Conservation (phyloP, 1,140 invertebrate species). For the Dendrolimus kikuchii region DNA sequence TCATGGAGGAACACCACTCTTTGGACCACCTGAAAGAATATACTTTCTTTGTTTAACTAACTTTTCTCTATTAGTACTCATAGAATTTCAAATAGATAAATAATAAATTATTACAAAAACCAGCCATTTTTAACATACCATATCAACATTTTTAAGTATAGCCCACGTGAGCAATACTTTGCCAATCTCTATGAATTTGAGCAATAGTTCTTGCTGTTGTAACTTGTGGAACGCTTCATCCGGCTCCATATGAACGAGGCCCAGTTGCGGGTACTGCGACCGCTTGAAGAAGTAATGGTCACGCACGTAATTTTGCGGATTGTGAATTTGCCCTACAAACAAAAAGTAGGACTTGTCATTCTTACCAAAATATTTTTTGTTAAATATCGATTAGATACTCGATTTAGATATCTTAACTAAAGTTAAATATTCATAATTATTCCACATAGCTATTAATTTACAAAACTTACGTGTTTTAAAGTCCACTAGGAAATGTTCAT, state of each 20-base stretch:
- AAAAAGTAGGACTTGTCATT: not conserved
- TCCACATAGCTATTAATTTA: too few relatives aligned
- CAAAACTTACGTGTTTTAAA: conserved; percentile 94
- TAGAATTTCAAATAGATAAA: conserved; percentile 1
- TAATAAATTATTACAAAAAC: conserved; percentile 1
- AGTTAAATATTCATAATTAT: too few relatives aligned
- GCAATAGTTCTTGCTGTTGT: conserved; percentile 92
- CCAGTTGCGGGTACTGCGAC: conserved; percentile 97
- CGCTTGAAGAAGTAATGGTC: conserved; percentile 99
- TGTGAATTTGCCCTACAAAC: conserved; percentile 91
- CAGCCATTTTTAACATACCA: conserved; percentile 73
- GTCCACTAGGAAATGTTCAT: conserved; percentile 96
- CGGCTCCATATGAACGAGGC: conserved; percentile 94
- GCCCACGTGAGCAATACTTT: conserved; percentile 94
- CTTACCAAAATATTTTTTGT: too few relatives aligned
- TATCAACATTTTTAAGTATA: conserved; percentile 91
- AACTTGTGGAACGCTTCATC: conserved; percentile 92
- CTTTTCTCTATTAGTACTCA: not conserved
- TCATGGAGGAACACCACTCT: conserved; percentile 98
- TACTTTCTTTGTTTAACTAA: not conserved
- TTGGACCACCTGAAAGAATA: conserved; percentile 83
- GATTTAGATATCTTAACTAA: too few relatives aligned
- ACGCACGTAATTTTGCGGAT: conserved; percentile 93
- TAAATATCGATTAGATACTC: too few relatives aligned
- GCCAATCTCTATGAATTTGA: conserved; percentile 98